Percentiles rank a stretch among this genome's conserved stretches.
phyloP scores from a whole-genome alignment of 2,888 invertebrate species.

The Orthosia incerta region DNA sequence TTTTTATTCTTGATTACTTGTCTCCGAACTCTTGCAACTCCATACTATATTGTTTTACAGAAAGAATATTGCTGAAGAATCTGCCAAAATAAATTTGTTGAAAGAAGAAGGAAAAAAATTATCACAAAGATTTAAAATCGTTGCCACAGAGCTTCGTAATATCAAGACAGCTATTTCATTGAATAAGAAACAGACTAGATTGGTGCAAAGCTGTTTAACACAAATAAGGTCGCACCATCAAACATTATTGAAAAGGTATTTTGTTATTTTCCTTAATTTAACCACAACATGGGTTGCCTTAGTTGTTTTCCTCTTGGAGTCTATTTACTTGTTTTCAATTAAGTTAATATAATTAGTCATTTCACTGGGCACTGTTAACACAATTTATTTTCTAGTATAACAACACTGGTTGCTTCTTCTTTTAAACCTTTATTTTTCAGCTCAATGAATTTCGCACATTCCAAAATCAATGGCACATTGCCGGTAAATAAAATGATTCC shows the following conservation, averaged over 20 bases:
- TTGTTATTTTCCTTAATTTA: conserved; percentile 31
- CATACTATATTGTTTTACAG: conserved; percentile 71
- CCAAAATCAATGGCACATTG: conserved; percentile 74
- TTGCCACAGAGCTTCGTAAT: conserved; percentile 84
- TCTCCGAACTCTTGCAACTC: conserved; percentile 4
- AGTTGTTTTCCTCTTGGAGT: conserved; percentile 26
- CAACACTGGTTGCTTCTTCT: conserved; percentile 57
- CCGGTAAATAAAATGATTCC: conserved; percentile 66
- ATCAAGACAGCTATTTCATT: conserved; percentile 84
- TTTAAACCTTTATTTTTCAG: conserved; percentile 76
- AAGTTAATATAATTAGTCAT: background rate
- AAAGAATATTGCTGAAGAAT: conserved; percentile 87
- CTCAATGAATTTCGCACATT: conserved; percentile 79
- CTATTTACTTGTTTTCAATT: conserved; percentile 36
- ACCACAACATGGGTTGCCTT: conserved; percentile 9
- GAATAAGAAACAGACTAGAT: conserved; percentile 85
- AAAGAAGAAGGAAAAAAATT: conserved; percentile 85
- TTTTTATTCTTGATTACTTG: background rate
- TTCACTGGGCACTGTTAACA: conserved; percentile 38
- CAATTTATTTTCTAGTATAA: conserved; percentile 42
- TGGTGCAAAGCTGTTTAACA: conserved; percentile 80
- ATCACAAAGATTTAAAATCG: conserved; percentile 86
- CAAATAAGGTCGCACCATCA: conserved; percentile 86
- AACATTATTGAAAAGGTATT: conserved; percentile 85
- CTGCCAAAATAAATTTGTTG: conserved; percentile 81